phyloP scores from a whole-genome alignment of 2,113 vertebrate species.

The Dicrurus megarhynchus region DNA sequence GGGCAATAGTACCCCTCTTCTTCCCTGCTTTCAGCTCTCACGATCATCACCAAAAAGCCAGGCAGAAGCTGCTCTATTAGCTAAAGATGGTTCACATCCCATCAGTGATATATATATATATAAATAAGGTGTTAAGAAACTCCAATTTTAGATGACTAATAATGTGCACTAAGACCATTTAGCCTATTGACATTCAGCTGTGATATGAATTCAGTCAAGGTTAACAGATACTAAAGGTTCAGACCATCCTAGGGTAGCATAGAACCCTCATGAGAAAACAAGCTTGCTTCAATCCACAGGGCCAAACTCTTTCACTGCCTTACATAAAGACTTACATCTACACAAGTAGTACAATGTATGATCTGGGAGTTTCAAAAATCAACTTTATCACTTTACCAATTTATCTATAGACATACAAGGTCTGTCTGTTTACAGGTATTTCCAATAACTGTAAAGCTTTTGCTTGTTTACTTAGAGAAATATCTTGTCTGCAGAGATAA shows the following conservation, averaged over 20 bases:
- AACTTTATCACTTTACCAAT: not conserved
- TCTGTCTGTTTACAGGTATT: not conserved
- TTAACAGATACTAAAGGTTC: not conserved
- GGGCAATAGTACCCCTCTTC: not conserved
- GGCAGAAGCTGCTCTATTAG: not conserved
- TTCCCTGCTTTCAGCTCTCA: not conserved
- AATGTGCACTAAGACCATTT: not conserved
- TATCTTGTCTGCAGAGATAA: not conserved
- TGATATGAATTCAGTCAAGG: not conserved
- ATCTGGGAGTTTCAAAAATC: not conserved
- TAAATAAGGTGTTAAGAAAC: not conserved
- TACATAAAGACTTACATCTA: not conserved
- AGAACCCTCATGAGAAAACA: not conserved
- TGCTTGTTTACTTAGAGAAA: not conserved
- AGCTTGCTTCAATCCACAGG: not conserved
- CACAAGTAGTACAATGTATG: not conserved
- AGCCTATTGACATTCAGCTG: not conserved
- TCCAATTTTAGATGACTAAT: not conserved
- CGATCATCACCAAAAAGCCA: not conserved
- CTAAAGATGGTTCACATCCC: not conserved
- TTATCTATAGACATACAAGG: not conserved
- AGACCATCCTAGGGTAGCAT: rapidly evolving
- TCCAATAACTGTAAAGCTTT: not conserved
- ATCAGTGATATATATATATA: not conserved
- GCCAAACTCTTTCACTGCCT: not conserved